phyloP scores from a whole-genome alignment of 2,888 invertebrate genomes.

The Lithophane socia region DNA sequence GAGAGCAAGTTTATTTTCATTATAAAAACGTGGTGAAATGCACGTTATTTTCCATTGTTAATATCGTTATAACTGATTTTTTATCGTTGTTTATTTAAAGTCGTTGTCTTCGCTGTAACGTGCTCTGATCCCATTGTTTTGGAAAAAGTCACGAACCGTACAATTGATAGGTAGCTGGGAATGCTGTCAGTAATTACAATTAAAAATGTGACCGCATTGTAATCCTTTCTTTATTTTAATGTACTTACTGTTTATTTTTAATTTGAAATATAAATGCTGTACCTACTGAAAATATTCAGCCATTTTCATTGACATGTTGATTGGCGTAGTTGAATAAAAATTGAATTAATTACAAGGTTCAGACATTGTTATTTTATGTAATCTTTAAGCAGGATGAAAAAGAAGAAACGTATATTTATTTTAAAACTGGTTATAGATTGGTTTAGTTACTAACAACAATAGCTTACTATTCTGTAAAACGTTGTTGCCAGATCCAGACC shows the following conservation, averaged over 20 bases:
- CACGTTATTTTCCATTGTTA: slow-evolving; percentile 71
- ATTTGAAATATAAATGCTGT: slow-evolving; percentile 44
- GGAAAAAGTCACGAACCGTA: slow-evolving; percentile 85
- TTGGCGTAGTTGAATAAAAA: neutral
- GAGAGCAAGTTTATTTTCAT: slow-evolving; percentile 40
- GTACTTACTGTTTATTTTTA: slow-evolving; percentile 66
- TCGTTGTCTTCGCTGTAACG: slow-evolving; percentile 77
- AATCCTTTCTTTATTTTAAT: slow-evolving; percentile 65
- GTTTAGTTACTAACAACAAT: neutral
- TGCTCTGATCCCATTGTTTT: slow-evolving; percentile 86
- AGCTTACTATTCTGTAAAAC: neutral
- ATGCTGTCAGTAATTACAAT: slow-evolving; percentile 79
- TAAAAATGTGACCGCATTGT: slow-evolving; percentile 74
- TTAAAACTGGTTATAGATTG: neutral
- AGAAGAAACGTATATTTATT: neutral
- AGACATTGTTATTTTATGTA: neutral
- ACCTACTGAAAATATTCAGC: neutral
- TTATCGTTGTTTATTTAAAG: slow-evolving; percentile 81
- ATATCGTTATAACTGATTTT: slow-evolving; percentile 73
- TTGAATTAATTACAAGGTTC: neutral
- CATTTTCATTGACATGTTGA: slow-evolving; percentile 16
- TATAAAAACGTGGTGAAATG: slow-evolving; percentile 52
- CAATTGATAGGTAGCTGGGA: slow-evolving; percentile 80
- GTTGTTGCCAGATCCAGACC: neutral
- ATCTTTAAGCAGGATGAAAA: neutral